phyloP scores from a whole-genome alignment of 2,113 vertebrate genomes.

The Salvator merianae region DNA sequence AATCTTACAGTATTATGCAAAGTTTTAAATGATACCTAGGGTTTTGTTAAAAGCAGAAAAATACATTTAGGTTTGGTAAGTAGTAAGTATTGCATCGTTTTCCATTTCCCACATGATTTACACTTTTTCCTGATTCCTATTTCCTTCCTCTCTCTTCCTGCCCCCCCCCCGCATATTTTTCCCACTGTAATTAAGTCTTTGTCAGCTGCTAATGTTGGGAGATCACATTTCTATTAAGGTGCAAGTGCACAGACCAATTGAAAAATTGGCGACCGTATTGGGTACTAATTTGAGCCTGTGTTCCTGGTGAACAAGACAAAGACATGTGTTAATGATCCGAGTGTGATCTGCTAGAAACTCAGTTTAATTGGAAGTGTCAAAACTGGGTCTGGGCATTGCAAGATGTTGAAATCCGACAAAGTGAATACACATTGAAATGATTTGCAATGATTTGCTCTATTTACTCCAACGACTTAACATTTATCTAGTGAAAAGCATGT shows the following conservation, averaged over 20 bases:
- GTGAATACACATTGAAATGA: neutral
- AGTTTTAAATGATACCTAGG: neutral
- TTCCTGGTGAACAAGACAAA: conserved; percentile 4
- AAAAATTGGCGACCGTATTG: neutral
- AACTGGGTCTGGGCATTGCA: neutral
- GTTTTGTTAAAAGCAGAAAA: neutral
- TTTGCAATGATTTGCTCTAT: neutral
- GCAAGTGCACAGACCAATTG: neutral
- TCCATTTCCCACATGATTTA: neutral
- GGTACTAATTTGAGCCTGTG: neutral
- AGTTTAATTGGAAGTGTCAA: neutral
- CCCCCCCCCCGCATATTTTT: neutral
- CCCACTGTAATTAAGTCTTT: neutral
- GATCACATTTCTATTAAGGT: neutral
- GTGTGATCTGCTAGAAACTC: neutral
- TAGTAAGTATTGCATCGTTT: neutral
- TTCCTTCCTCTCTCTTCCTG: too few species aligned
- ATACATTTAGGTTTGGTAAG: neutral
- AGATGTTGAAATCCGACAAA: neutral
- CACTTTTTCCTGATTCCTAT: neutral
- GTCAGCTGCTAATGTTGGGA: conserved; percentile 3
- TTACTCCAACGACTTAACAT: neutral
- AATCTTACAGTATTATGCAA: neutral
- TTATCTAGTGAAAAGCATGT: neutral
- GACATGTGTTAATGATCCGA: conserved; percentile 1